Conservation (phyloP, 2,113 vertebrate species). For the Caranx melampygus region DNA sequence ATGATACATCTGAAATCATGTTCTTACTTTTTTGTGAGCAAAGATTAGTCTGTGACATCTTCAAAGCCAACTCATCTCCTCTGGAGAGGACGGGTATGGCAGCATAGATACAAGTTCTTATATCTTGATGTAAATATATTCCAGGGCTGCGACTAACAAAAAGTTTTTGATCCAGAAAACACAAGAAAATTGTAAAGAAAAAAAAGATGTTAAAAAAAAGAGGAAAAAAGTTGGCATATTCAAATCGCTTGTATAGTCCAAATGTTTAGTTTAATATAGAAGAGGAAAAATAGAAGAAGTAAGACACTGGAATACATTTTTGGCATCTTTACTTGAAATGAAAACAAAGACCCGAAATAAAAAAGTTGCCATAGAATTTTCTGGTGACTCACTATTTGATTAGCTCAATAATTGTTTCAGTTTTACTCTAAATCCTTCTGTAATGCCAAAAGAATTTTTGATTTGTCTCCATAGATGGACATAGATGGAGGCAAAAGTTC, state of each 20-base stretch:
- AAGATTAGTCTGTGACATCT: background rate
- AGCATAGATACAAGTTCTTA: background rate
- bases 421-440: background rate
- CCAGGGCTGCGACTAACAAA: background rate
- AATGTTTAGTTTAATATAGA: too few species aligned
- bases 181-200: background rate
- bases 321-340: too few species aligned
- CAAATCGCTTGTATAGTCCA: background rate
- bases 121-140: background rate
- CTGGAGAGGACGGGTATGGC: background rate
- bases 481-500: conserved; percentile 54
- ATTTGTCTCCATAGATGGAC: conserved; percentile 31
- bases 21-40: background rate
- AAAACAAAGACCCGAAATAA: background rate
- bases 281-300: too few species aligned
- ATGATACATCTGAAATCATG: conserved; percentile 8
- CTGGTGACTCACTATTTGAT: background rate
- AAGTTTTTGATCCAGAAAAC: background rate
- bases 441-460: background rate
- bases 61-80: background rate
- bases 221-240: background rate
- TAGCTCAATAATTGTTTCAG: too few species aligned
- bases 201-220: too few species aligned
- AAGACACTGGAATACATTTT: too few species aligned
- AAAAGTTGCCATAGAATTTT: background rate